A percentile compares a stretch with the other conserved stretches of the same genome.
These are phyloP conservation scores for Acrocephalus kingi DNA, from an alignment of 2,113 vertebrate genomes.

Conservation along the genomic window DNA sequence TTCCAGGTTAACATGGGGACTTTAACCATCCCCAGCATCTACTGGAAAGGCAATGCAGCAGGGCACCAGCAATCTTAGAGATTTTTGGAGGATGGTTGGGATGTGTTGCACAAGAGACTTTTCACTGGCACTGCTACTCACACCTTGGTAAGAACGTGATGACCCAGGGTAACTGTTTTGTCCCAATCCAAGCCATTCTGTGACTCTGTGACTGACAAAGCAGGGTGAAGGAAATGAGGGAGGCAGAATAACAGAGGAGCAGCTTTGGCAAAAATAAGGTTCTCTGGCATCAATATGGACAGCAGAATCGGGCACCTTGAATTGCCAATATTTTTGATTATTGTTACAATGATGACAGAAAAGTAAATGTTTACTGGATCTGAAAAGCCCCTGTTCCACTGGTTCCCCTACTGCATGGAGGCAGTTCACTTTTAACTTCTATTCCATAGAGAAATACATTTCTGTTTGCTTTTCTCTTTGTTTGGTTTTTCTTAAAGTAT, in stretches of 20 bases:
- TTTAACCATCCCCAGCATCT: neutral
- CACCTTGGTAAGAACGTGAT: fast-evolving
- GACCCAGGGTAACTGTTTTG: neutral
- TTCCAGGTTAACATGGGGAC: neutral
- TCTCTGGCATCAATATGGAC: neutral
- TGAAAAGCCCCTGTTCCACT: neutral
- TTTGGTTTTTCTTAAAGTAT: neutral
- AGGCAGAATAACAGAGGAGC: neutral
- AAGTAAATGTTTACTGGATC: neutral
- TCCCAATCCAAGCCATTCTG: neutral
- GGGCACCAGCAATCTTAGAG: neutral
- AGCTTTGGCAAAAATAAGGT: neutral
- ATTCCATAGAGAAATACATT: neutral
- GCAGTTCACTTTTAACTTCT: neutral
- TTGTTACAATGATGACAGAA: neutral
- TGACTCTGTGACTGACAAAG: neutral
- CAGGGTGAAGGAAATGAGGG: neutral
- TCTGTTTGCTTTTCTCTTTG: neutral
- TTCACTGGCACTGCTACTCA: neutral
- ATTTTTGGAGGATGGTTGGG: neutral
- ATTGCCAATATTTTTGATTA: neutral
- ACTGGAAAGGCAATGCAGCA: neutral
- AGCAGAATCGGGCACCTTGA: neutral
- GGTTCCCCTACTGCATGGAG: neutral
- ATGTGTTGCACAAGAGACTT: neutral